Evolutionary conservation across 1,140 invertebrate genomes (phyloP), one percentile per base, ranked within the genome.

Genomic region (Aradophagus sp.): DNA sequence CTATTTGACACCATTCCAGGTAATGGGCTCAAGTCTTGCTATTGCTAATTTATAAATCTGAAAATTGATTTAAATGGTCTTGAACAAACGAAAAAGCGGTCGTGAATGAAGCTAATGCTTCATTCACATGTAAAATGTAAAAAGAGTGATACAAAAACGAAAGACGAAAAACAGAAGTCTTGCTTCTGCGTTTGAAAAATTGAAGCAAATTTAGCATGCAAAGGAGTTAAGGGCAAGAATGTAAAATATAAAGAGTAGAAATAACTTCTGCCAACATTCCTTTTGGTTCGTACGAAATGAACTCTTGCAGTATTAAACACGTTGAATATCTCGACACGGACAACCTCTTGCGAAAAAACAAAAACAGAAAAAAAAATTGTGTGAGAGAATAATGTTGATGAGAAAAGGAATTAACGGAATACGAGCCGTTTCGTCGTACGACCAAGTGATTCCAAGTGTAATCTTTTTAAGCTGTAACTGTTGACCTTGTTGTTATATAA

Each of bases 401-500:
- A n/a, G n/a, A n/a, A n/a, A n/a, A n/a, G n/a, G n/a, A n/a, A n/a
- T n/a, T n/a, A n/a, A n/a, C n/a, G n/a, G n/a, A n/a, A n/a, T n/a
- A n/a, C n/a, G n/a, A n/a, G n/a, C 55, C 41, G 68, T 47, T 53
- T 69, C 41, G 45, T 38, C 48, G 32, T 55, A 58, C 44, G 56
- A 74, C 58, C 71, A 76, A 74, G 76, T 78, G 75, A 86, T 83
- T 85, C 78, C 82, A 85, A 80, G 65, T 79, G 77, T 84, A 79
- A 76, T 78, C 75, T 84, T 84, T 84, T 80, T 79, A 80, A 84
- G 76, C 77, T 79, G 77, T 84, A 80, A 80, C 73, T 77, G 81
- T 86, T 82, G 80, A 83, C 79, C 78, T 85, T 86, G 84, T 86
- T 86, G 83, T 85, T 86, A 86, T 86, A 85, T 86, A 83, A 78